Percentiles rank a stretch among this genome's conserved stretches.
Conservation (phyloP, 1,140 invertebrate genomes). For the Drosophila lowei region DNA sequence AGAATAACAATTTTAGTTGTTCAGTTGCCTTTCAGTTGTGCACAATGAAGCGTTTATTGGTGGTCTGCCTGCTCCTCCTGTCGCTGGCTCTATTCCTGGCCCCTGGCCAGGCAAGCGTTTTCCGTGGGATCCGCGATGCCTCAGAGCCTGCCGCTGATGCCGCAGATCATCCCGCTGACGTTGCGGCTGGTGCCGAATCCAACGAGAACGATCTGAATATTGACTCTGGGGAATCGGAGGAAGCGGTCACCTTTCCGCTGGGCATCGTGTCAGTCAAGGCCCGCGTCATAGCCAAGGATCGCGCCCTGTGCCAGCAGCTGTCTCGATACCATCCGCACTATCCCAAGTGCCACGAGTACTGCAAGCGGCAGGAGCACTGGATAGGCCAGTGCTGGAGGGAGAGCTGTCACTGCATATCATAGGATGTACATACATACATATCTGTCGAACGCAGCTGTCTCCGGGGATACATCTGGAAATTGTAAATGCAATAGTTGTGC, state of each 20-base stretch:
- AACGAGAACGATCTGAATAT: conserved; percentile 9
- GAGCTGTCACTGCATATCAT: conserved; percentile 71
- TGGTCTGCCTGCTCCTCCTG: conserved; percentile 9
- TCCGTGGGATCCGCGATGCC: not conserved
- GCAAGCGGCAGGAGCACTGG: conserved; percentile 73
- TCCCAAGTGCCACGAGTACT: conserved; percentile 73
- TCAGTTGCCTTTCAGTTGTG: not conserved
- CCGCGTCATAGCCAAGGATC: conserved; percentile 62
- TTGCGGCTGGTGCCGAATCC: not conserved
- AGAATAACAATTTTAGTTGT: not conserved
- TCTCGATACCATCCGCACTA: conserved; percentile 70
- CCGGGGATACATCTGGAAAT: too few species aligned
- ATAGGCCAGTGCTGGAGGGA: conserved; percentile 73
- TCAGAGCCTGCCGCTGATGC: not conserved
- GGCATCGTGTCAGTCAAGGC: conserved; percentile 66
- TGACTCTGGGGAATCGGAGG: conserved; percentile 8
- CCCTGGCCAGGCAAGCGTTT: not conserved
- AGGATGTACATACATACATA: not conserved
- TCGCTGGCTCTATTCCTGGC: not conserved
- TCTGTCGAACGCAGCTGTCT: too few species aligned
- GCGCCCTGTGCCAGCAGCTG: conserved; percentile 51
- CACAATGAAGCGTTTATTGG: conserved; percentile 9
- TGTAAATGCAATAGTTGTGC: too few species aligned
- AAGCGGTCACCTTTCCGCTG: conserved; percentile 9
- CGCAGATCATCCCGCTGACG: not conserved